Base-by-base conservation (phyloP, 2,797 vertebrate species). In the Moxostoma hubbsi region DNA sequence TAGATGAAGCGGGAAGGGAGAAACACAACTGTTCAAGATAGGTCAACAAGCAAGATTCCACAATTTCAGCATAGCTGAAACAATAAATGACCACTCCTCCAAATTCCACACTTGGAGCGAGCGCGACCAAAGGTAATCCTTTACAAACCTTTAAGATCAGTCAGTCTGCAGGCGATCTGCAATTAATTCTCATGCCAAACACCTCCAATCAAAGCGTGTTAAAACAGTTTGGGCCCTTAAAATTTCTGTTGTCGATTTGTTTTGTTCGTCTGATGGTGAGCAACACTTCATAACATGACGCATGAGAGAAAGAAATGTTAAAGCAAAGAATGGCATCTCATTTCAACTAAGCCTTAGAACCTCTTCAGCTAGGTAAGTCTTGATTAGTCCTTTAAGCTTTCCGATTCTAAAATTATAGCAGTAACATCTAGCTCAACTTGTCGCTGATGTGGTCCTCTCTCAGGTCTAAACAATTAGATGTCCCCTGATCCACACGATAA, bases 61-160 rank as follows among this genome's bases (percentile, higher is more conserved):
- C 84, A 89, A 91, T 89, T 93, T 88, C 91, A 93, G 90, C 92
- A 91, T 93, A 84, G 92, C 91, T 92, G 92, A 92, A 94, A 93
- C 84, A 88, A 88, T 85, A 88, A 88, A 85, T 85, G 89, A 90
- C 85, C 88, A 84, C 81, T 71, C n/a, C 15, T 89, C 82, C 86
- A 89, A 90, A 91, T 75, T 63, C n/a, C 81, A 85, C 66, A 86
- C 75, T 84, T 87, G 86, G 88, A 90, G 82, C 86, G 88, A 90
- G 82, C 86, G 84, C 77, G 87, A 89, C 84, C 86, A 83, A 87
- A 69, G 82, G 85, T 79, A 62, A 70, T 81, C 59, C 86, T 88
- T 89, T 81, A 88, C 84, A 89, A 90, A 88, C 85, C 84, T 89
- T 89, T 86, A 89, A 87, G 87, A 92, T 89, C 24, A 89, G 84